Base-by-base conservation (phyloP, 2,113 vertebrate genomes). In the Bubo blakistoni region DNA sequence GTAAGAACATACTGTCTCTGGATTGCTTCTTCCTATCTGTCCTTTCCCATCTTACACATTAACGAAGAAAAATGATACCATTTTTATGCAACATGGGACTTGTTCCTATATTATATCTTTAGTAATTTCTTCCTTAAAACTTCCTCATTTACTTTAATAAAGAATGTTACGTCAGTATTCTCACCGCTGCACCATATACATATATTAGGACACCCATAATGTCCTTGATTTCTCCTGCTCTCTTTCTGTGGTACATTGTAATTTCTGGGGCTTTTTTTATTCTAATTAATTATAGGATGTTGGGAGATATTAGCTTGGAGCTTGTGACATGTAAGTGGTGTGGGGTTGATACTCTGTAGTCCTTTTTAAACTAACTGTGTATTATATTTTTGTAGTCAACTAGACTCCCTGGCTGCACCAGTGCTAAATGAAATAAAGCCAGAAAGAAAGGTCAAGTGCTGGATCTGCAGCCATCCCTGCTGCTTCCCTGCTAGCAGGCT, bases 221-320 rank as follows among this genome's bases (percentile, higher is more conserved):
- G 92, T 27, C 96, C 93, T 97, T 96, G 70, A 91, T 85, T 94
- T 93, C 66, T 96, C 78, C 70, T 90, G 69, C 36, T 96, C 34
- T 76, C 62, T 85, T 90, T 94, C 81, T 62, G 61, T 57, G 70
- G 36, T 61, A 95, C 61, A 38, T 14, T 47, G 10, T 81, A 92
- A 95, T 91, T 97, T 94, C 73, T 69, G 76, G 13, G 61, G 30
- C 52, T 62, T 76, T 59, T 95, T 86, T 9, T 24, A 81, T 79
- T 81, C 70, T 77, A 79, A 95, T 90, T 96, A 96, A 85, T 95
- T 87, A 88, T 34, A 95, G 36, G 44, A 82, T 77, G 44, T 82
- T 69, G 30, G 4, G 36, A 96, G 32, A 78, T 84, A 92, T 32
- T 94, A 93, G 52, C 52, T 40, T 72, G 61, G 44, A 87, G 73